phyloP scores from a whole-genome alignment of 1,140 invertebrate genomes.

The Belonocnema kinseyi region DNA sequence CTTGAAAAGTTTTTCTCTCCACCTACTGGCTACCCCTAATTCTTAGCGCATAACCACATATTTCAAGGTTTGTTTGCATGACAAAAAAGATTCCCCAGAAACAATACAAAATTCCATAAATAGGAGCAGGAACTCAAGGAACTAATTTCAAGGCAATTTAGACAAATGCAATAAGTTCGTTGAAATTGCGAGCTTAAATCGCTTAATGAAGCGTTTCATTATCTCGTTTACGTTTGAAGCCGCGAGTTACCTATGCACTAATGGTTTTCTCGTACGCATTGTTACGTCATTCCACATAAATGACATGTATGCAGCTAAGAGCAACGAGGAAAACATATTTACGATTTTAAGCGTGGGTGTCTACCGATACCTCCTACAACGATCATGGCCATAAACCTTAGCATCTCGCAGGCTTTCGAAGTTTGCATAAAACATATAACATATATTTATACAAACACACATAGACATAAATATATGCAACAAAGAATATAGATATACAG shows the following conservation, averaged over 20 bases:
- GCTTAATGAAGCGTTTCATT: conserved; percentile 54
- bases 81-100: too few species aligned
- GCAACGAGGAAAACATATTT: conserved; percentile 42
- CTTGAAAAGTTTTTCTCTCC: too few species aligned
- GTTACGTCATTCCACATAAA: conserved; percentile 53
- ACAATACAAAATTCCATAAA: background rate
- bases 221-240: conserved; percentile 40
- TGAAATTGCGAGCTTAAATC: conserved; percentile 42
- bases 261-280: conserved; percentile 49
- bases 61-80: too few species aligned
- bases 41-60: too few species aligned
- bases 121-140: conserved; percentile 19
- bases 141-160: conserved; percentile 32
- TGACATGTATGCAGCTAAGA: conserved; percentile 43
- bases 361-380: conserved; percentile 48
- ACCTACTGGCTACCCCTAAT: too few species aligned
- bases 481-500: background rate
- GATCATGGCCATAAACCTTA: conserved; percentile 48
- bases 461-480: background rate
- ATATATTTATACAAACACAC: too few species aligned
- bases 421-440: too few species aligned
- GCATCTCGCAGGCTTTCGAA: background rate
- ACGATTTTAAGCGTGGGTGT: conserved; percentile 47
- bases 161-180: conserved; percentile 31
- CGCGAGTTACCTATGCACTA: conserved; percentile 34